Base-by-base conservation (phyloP, 1,140 invertebrate genomes). In the Drosophila orosa region DNA sequence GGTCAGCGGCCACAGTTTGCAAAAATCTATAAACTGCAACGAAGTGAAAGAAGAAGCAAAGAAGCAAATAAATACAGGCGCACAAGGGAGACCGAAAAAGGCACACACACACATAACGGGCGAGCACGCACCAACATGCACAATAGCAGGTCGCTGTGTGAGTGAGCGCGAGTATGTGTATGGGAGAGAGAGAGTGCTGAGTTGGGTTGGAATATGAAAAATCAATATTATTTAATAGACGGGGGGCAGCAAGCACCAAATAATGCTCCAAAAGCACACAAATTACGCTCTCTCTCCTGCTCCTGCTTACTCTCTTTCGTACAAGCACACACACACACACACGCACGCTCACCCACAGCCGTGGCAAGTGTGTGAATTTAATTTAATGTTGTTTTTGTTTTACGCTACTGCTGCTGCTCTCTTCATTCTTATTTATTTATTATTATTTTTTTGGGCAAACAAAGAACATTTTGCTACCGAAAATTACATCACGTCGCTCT, bases 1-100 rank as follows among this genome's bases (percentile, higher is more conserved):
- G 54, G 76, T 85, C 72, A 72, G 77, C 83, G 75, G 80, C 59
- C 84, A 79, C 79, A 87, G 72, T 84, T 74, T 84, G 85, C 85
- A 85, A 91, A 91, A 91, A 90, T 91, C 86, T 83, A 91, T 91
- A 91, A 91, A 91, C 90, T 91, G 90, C 85, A 91, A 91, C 77
- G 80, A 91, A 85, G 56, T 37, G 47, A 60, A 74, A 73, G 47
- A 69, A 62, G 69, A 66, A 60, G 66, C 39, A 76, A 59, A 72
- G 66, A 73, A 80, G 59, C 74, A 81, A 76, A 83, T 82, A 78
- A 86, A 86, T 80, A 77, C 56, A 78, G 59, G 76, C 55, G 48
- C 80, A 83, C 72, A 82, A 79, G 69, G 63, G 75, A 83, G 67
- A 71, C 83, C 79, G 54, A 86, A 80, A 87, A 87, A 75, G 40